Base-by-base conservation (phyloP, 2,888 invertebrate genomes). In the Philereme transversata region DNA sequence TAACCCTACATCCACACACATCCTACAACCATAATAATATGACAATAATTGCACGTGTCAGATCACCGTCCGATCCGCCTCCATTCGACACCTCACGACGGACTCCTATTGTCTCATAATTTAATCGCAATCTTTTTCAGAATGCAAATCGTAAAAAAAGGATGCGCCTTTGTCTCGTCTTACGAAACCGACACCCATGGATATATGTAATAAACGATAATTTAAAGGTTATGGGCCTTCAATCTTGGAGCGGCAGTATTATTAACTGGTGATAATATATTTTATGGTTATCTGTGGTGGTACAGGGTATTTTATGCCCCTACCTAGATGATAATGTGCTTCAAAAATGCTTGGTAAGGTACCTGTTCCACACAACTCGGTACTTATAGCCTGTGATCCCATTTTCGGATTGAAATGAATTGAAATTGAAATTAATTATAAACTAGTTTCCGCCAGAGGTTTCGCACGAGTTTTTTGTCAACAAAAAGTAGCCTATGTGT, bases 81-180 rank as follows among this genome's bases (percentile, higher is more conserved):
- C 69, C 70, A 71, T 67, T 73, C 71, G 69, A 75, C 74, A 74
- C 69, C 68, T 69, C 68, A 64, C 71, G 71, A 71, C 72, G 69
- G 58, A 64, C 66, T 60, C 9, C 72, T 60, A 76, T 80, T 80
- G 78, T 80, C 74, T 78, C 69, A 73, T 69, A 75, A 78, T 62
- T 57, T 53, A 45, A 64, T 65, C 58, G 58, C 67, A 64, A 64
- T 66, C 66, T 66, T 66, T 64, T 67, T 62, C 62, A 62, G 46
- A 63, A 63, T 57, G 63, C 63, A 59, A 63, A 63, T 58, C 51
- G 51, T 57, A 62, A 59, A 62, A 58, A 52, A 34, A 40, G 43
- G 49, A 44, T 41, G 41, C 4, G 11, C 59, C 63, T 59, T 63
- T 63, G 63, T 63, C 55, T 55, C 51, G 44, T 55, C 49, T 63